Base-by-base conservation (phyloP, 2,888 invertebrate genomes). In the Priocnemis perturbator region DNA sequence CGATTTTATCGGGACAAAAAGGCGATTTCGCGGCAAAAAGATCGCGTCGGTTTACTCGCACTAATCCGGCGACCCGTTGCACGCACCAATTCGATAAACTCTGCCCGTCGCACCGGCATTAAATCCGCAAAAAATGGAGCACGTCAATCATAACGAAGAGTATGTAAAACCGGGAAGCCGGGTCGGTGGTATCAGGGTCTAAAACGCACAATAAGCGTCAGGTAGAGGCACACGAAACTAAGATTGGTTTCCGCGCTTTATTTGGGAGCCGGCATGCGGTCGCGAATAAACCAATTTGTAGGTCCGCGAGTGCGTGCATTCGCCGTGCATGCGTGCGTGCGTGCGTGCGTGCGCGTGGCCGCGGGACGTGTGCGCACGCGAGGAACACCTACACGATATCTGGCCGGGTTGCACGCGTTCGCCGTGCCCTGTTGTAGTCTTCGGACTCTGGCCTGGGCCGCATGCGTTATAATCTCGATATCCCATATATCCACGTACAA, bases 391-490 rank as follows among this genome's bases (percentile, higher is more conserved):
- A 78, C 73, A 77, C 76, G 71, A 64, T 74, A 75, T 64, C 79
- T 64, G 67, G 23, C 23, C 67, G 73, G 67, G 75, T 71, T 73
- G 67, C 81, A 79, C 78, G 80, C 80, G 78, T 81, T 71, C 72
- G 67, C 67, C 48, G 48, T 17, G 23, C 37, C 7, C 17, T 23
- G 11, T 37, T 48, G 48, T 48, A 21, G 47, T 60, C 60, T 61
- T n/a, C 44, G 15, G 73, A 67, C 73, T 73, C 64, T 67, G 59
- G 1, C 44, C 19, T 58, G 44, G 66, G 73, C 75, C 82, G 81
- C 83, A 84, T 87, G 87, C 87, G 85, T 87, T 87, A 88, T 88
- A 88, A 88, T 88, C 88, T 87, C 85, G 87, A 87, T 88, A 88
- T 88, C 86, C 87, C 87, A 88, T 88, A 88, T 88, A 88, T 88